These are phyloP conservation scores for Tuberolachnus salignus DNA, from an alignment of 2,888 invertebrate species.

Conservation along the genomic window DNA sequence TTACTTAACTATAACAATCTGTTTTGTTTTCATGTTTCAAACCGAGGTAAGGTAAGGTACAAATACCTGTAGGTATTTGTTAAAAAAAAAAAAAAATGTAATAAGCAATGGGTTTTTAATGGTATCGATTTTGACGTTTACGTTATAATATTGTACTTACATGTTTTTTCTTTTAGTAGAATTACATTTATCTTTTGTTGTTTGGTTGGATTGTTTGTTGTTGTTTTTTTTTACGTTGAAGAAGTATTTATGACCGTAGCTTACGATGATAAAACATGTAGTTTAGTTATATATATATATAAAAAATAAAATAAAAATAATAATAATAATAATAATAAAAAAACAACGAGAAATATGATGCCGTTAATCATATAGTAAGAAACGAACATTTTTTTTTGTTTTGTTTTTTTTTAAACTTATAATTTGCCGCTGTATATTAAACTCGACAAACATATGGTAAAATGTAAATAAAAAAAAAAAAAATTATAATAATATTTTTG, in stretches of 20 bases:
- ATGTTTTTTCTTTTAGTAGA: background rate
- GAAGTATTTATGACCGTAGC: background rate
- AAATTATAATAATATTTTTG: no score
- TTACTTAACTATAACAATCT: background rate
- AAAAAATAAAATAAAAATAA: background rate
- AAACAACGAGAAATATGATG: background rate
- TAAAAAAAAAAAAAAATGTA: no score
- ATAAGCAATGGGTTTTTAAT: background rate
- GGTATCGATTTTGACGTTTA: background rate
- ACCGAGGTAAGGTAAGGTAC: no score
- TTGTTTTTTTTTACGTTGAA: background rate
- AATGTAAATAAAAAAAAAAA: no score
- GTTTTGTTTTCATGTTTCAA: background rate
- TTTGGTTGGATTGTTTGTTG: no score
- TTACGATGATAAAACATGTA: conserved; percentile 10
- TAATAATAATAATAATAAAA: no score
- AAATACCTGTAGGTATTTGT: background rate
- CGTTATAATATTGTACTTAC: background rate
- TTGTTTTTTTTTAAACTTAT: no score
- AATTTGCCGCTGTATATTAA: no score
- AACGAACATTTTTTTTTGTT: background rate
- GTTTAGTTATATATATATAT: background rate
- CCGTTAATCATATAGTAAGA: conserved; percentile 24
- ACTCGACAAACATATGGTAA: no score
- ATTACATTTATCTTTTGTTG: background rate